Evolutionary conservation across 2,113 vertebrate species (phyloP), one percentile per base, ranked within the genome.

Genomic region (Tichodroma muraria): DNA sequence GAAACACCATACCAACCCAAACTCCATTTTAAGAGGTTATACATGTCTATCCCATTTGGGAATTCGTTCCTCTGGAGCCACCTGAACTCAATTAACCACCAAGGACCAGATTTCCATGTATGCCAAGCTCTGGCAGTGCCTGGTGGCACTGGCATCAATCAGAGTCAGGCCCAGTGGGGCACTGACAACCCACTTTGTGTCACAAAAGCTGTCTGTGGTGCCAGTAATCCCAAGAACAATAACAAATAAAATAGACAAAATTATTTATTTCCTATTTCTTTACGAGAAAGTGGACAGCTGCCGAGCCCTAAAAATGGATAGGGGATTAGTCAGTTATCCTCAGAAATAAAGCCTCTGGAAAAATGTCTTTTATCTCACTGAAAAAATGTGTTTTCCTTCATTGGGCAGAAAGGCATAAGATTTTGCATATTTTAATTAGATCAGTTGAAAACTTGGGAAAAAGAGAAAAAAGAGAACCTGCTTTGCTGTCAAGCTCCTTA

Each of bases 351-450:
- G 20, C 31, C 65, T 86, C 83, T 83, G 70, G 86, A 94, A 95
- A 92, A 95, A 81, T 79, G 54, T 13, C 71, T 95, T 95, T 94
- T 68, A 90, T 94, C 82, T 93, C 2, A 0, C 37, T 93, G 75
- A 33, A 60, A 81, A 87, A 89, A 28, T 1, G 14, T 53, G 45
- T 64, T 35, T 78, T 85, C 57, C 81, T 95, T 53, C 72, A 42
- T 44, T 35, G 23, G 70, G 82, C 72, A 93, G 50, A 86, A 85
- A 89, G 49, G 56, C 66, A 64, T n/a, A n/a, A n/a, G 72, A 90
- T 91, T 96, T 96, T 78, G 63, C 86, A 75, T 95, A 93, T 96
- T 97, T 96, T 96, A 96, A 97, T 96, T 97, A 97, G 79, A 86
- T 60, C 88, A 63, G 33, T 44, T 93, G 92, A 94, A 92, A 83